phyloP scores from a whole-genome alignment of 2,888 invertebrate genomes.

The Tubiluchus corallicola region DNA sequence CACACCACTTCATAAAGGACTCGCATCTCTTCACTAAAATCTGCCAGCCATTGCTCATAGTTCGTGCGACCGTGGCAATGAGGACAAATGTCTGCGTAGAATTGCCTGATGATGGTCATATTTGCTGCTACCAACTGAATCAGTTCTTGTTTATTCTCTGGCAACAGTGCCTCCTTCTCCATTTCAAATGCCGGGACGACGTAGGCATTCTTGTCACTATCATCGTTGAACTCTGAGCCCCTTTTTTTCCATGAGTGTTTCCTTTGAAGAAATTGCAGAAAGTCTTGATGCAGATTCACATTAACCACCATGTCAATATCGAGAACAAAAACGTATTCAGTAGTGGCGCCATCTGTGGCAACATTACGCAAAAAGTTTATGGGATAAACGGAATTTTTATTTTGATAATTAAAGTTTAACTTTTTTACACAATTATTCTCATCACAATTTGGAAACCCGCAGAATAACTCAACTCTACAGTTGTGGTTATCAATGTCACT shows the following conservation, averaged over 20 bases:
- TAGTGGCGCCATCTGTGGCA: conserved; percentile 30
- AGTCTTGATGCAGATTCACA: conserved; percentile 25
- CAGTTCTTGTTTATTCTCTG: conserved; percentile 30
- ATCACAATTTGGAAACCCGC: too few relatives aligned
- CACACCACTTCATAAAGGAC: conserved; percentile 34
- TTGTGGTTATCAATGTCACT: too few relatives aligned
- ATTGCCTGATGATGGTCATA: conserved; percentile 33
- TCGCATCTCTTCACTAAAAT: conserved; percentile 18
- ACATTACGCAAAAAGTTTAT: conserved; percentile 37
- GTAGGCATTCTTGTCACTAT: too few relatives aligned
- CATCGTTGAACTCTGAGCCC: conserved; percentile 20
- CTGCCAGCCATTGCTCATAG: conserved; percentile 36
- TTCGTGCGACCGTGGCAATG: conserved; percentile 37
- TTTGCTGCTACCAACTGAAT: conserved; percentile 27
- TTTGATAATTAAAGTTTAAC: too few relatives aligned
- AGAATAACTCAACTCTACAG: too few relatives aligned
- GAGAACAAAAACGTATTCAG: conserved; percentile 32
- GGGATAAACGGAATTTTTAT: conserved; percentile 34
- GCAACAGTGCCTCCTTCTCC: conserved; percentile 20
- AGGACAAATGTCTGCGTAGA: conserved; percentile 35
- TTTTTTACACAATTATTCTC: too few relatives aligned
- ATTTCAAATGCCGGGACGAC: conserved; percentile 38
- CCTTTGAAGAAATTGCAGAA: conserved; percentile 22
- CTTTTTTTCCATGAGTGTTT: conserved; percentile 21
- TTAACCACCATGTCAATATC: conserved; percentile 37